Evolutionary conservation across 2,797 vertebrate species (phyloP).

Genomic region (Hylomyscus alleni): DNA sequence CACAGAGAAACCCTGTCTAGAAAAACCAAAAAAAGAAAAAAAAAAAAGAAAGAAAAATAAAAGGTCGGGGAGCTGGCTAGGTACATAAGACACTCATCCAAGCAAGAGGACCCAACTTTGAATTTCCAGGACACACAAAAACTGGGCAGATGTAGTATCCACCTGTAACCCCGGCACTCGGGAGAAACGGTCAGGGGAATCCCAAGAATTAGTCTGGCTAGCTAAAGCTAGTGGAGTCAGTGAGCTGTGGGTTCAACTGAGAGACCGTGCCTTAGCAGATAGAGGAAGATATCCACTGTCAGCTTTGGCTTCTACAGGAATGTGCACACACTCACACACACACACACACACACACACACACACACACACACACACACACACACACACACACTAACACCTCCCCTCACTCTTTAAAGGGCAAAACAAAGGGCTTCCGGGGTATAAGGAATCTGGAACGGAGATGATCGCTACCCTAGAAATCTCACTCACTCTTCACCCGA

Average conservation of each 20-base stretch:
- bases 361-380: not conserved
- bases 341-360: not conserved
- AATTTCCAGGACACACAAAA: not conserved
- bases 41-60: not conserved
- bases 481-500: constrained; percentile 37
- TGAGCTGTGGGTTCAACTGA: not conserved
- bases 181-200: not conserved
- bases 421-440: not conserved
- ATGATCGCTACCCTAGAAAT: constrained; percentile 17
- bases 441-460: not conserved
- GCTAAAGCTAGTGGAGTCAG: not conserved
- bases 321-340: not conserved
- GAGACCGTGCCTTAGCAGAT: not conserved
- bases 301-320: not conserved
- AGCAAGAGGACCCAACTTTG: not conserved
- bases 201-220: not conserved
- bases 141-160: not conserved
- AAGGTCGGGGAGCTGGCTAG: not conserved
- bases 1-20: too few relatives aligned
- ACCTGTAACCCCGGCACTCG: not conserved
- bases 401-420: too few relatives aligned
- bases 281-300: not conserved
- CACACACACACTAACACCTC: not conserved
- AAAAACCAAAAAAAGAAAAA: too few relatives aligned
- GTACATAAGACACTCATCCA: not conserved